phyloP scores from a whole-genome alignment of 2,888 invertebrate species.

The Malacosoma neustria region DNA sequence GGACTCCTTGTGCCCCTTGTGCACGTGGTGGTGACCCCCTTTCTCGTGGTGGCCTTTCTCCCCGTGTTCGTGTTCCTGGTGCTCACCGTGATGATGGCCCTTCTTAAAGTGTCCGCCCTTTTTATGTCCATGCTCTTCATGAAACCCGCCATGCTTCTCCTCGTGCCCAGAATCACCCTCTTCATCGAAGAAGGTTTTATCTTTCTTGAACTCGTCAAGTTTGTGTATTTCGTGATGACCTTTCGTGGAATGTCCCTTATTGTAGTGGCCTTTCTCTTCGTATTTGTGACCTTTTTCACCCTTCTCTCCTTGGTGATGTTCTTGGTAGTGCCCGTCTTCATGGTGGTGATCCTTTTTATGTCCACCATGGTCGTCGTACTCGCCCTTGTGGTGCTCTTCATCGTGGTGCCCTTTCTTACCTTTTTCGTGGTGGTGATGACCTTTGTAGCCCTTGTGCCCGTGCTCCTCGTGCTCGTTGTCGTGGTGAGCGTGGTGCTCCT shows the following conservation, averaged over 20 bases:
- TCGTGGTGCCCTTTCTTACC: slow-evolving; percentile 84
- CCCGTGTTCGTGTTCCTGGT: slow-evolving; percentile 85
- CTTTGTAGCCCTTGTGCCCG: slow-evolving; percentile 82
- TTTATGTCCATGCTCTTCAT: slow-evolving; percentile 87
- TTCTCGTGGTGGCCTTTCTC: slow-evolving; percentile 88
- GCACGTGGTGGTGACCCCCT: slow-evolving; percentile 85
- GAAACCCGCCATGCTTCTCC: slow-evolving; percentile 86
- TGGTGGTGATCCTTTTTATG: slow-evolving; percentile 79
- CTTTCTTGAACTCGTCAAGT: slow-evolving; percentile 88
- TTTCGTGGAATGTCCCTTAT: slow-evolving; percentile 90
- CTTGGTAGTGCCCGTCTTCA: slow-evolving; percentile 77
- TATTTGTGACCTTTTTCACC: slow-evolving; percentile 80
- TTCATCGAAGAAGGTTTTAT: slow-evolving; percentile 90
- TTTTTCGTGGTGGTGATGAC: slow-evolving; percentile 79
- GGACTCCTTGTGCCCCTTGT: slow-evolving; percentile 86
- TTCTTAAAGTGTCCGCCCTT: slow-evolving; percentile 88
- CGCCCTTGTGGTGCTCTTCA: slow-evolving; percentile 78
- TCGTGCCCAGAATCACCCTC: slow-evolving; percentile 88
- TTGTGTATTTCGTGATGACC: slow-evolving; percentile 91
- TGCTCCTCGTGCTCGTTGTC: slow-evolving; percentile 80
- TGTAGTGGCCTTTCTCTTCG: slow-evolving; percentile 82
- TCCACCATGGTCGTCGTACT: slow-evolving; percentile 77
- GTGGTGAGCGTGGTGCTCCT: slow-evolving; percentile 79
- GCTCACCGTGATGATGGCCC: slow-evolving; percentile 85
- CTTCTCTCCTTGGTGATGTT: slow-evolving; percentile 79